Percentiles rank a stretch among this genome's conserved stretches.
These are phyloP conservation scores for Anoplophora glabripennis DNA, from an alignment of 1,140 invertebrate genomes.

Conservation along the genomic window DNA sequence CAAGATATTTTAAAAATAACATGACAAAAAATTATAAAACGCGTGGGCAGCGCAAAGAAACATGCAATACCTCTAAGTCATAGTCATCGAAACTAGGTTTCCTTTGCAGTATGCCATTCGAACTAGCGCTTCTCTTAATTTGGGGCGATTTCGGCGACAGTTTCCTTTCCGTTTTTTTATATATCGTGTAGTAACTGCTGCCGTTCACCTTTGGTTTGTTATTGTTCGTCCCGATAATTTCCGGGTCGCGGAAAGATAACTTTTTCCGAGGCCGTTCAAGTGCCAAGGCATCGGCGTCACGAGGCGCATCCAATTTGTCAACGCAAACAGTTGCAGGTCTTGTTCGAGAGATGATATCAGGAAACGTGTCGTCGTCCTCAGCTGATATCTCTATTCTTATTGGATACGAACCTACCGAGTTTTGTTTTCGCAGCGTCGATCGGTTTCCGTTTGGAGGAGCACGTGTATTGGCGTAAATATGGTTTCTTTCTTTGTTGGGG, in stretches of 20 bases:
- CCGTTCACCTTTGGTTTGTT: not conserved
- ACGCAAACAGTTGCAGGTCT: conserved; percentile 50
- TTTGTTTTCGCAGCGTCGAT: conserved; percentile 40
- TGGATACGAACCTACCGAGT: conserved; percentile 44
- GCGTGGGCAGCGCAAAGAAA: not conserved
- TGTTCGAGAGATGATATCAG: conserved; percentile 45
- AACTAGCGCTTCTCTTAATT: conserved; percentile 26
- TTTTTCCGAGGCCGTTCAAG: conserved; percentile 75
- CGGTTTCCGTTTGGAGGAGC: conserved; percentile 7
- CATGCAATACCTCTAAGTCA: conserved; percentile 41
- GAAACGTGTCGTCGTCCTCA: conserved; percentile 29
- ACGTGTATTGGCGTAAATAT: conserved; percentile 18
- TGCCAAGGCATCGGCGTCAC: conserved; percentile 48
- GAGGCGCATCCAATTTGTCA: conserved; percentile 44
- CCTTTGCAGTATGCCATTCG: conserved; percentile 27
- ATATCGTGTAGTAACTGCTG: too few relatives aligned
- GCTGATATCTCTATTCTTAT: conserved; percentile 41
- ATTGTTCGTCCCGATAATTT: conserved; percentile 54
- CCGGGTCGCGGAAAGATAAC: conserved; percentile 79
- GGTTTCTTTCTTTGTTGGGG: conserved; percentile 28
- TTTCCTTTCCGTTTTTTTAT: too few relatives aligned
- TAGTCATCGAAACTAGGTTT: conserved; percentile 38
- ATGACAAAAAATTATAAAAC: not conserved
- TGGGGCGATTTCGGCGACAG: too few relatives aligned
- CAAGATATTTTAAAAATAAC: conserved; percentile 7